A percentile compares a stretch with the other conserved stretches of the same genome.
phyloP scores from a whole-genome alignment of 2,888 invertebrate genomes.

The Hemistola chrysoprasaria region DNA sequence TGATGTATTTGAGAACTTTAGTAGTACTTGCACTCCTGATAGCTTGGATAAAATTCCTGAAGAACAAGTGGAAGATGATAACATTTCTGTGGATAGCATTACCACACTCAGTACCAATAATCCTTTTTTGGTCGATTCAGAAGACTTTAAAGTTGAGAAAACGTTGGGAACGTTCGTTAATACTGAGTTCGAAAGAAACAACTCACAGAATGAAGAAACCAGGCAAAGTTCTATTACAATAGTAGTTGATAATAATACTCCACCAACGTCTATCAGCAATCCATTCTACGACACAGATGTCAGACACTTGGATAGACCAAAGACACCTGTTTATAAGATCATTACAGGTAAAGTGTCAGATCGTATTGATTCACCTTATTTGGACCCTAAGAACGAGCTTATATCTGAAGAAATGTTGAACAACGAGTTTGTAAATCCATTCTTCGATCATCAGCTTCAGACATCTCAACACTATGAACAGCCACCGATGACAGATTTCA shows the following conservation, averaged over 20 bases:
- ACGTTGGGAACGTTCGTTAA: constrained; percentile 56
- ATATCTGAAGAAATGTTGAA: constrained; percentile 44
- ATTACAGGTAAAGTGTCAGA: constrained; percentile 52
- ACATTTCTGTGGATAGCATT: constrained; percentile 39
- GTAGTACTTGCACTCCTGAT: constrained; percentile 33
- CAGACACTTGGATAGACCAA: constrained; percentile 53
- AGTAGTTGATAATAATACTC: constrained; percentile 42
- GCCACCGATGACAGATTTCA: constrained; percentile 64
- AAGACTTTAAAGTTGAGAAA: constrained; percentile 52
- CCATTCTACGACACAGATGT: constrained; percentile 51
- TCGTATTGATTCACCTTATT: constrained; percentile 49
- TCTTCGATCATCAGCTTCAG: constrained; percentile 55
- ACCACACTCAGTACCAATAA: constrained; percentile 48
- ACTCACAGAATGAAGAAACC: constrained; percentile 63
- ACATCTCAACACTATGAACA: constrained; percentile 36
- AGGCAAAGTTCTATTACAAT: constrained; percentile 51
- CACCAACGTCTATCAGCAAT: constrained; percentile 43
- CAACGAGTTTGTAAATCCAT: constrained; percentile 66
- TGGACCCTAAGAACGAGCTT: constrained; percentile 42
- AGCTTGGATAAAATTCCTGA: constrained; percentile 41
- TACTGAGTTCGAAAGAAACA: constrained; percentile 67
- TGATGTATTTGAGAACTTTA: constrained; percentile 21
- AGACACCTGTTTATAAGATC: constrained; percentile 70
- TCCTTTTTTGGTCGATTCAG: constrained; percentile 58
- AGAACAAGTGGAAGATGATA: constrained; percentile 44